Evolutionary conservation across 92 coral and sea anemone genomes (phyloP).

Genomic region (Phenganax subtilis): DNA sequence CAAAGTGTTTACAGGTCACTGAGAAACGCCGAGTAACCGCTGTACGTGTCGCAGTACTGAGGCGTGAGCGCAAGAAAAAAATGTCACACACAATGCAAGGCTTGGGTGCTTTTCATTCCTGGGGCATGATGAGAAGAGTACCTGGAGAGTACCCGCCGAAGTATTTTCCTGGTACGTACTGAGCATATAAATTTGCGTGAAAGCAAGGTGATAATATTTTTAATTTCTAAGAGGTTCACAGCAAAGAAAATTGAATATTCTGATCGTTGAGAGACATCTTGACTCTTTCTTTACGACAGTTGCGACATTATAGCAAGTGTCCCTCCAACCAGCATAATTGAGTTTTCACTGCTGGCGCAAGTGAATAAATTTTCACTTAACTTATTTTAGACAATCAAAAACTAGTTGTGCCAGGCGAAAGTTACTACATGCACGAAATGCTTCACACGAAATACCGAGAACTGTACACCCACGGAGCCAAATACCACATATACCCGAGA

Average conservation of each 20-base stretch:
- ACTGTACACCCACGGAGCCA: slow-evolving; percentile 14
- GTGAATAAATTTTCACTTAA: not conserved
- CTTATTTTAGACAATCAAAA: slow-evolving; percentile 20
- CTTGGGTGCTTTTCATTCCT: slow-evolving; percentile 6
- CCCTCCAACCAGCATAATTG: too few relatives aligned
- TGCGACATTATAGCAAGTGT: too few relatives aligned
- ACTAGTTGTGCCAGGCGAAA: not conserved
- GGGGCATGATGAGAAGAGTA: slow-evolving; percentile 38
- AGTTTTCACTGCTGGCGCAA: too few relatives aligned
- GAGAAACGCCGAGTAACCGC: slow-evolving; percentile 38
- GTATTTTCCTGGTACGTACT: slow-evolving; percentile 1
- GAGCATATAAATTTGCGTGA: too few relatives aligned
- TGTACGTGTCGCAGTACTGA: slow-evolving; percentile 32
- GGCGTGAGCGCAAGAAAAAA: slow-evolving; percentile 25
- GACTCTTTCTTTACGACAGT: too few relatives aligned
- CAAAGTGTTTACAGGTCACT: slow-evolving; percentile 29
- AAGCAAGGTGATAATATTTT: not conserved
- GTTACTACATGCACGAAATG: not conserved
- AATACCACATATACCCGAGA: slow-evolving; percentile 1
- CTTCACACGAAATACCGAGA: slow-evolving; percentile 26
- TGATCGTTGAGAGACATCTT: too few relatives aligned
- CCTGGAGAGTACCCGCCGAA: slow-evolving; percentile 15
- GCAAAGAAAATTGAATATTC: too few relatives aligned
- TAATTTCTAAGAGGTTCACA: not conserved
- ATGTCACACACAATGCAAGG: slow-evolving; percentile 7